Percentiles rank a stretch among this genome's conserved stretches.
phyloP scores from a whole-genome alignment of 92 coral and sea anemone species.

The Scolanthus callimorphus region DNA sequence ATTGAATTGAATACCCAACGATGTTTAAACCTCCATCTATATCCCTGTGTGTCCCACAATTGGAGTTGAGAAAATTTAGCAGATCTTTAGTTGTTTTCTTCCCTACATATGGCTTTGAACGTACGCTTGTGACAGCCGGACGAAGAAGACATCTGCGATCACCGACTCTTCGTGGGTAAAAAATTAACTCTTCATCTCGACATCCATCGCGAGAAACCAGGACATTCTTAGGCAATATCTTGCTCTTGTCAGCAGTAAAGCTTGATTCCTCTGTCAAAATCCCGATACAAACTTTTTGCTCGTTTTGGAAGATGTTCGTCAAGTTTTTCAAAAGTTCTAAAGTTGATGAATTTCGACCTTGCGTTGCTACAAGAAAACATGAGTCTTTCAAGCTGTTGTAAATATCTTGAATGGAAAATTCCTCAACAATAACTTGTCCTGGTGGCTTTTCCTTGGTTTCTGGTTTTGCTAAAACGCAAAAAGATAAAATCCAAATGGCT shows the following conservation, averaged over 20 bases:
- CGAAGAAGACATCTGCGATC: conserved; percentile 64
- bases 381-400: conserved; percentile 1
- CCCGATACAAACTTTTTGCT: conserved; percentile 11
- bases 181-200: conserved; percentile 11
- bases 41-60: conserved; percentile 51
- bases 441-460: background rate
- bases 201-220: background rate
- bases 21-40: conserved; percentile 51
- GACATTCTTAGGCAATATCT: no score
- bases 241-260: background rate
- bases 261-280: conserved; percentile 1
- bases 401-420: background rate
- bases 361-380: conserved; percentile 4
- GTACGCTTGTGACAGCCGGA: conserved; percentile 21
- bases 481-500: no score
- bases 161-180: conserved; percentile 41
- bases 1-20: conserved; percentile 31
- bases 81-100: conserved; percentile 27
- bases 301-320: conserved; percentile 9
- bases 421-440: background rate
- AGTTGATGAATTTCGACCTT: background rate
- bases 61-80: conserved; percentile 48
- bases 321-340: conserved; percentile 10
- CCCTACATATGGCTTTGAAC: conserved; percentile 27
- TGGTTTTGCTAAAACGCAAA: no score